Evolutionary conservation across 2,797 vertebrate genomes (phyloP).

Genomic region (Sebastolobus alascanus): DNA sequence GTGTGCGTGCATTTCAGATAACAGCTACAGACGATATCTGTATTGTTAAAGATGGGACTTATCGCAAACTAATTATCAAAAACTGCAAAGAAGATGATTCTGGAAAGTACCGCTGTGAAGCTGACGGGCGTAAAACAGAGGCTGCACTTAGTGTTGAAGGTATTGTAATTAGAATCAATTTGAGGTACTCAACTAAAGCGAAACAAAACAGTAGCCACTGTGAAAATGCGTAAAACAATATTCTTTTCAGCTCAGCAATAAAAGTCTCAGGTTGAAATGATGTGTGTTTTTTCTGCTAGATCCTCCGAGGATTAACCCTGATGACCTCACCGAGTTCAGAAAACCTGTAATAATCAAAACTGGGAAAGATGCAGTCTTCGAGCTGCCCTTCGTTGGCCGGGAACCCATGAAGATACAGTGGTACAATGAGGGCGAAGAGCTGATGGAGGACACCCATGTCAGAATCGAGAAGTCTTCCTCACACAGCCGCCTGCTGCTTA

Average conservation of each 20-base stretch:
- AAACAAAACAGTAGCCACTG: neutral
- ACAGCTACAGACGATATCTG: slow-evolving; percentile 79
- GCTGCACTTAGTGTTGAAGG: slow-evolving; percentile 87
- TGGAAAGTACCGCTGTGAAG: slow-evolving; percentile 90
- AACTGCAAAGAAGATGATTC: slow-evolving; percentile 85
- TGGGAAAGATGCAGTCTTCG: slow-evolving; percentile 86
- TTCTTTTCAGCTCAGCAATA: neutral
- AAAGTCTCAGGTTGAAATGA: neutral
- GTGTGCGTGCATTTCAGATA: slow-evolving; percentile 79
- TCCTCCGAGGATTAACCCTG: slow-evolving; percentile 86
- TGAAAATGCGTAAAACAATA: neutral
- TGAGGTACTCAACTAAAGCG: neutral
- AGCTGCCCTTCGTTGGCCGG: slow-evolving; percentile 86
- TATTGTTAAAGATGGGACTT: slow-evolving; percentile 85
- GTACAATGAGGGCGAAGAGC: slow-evolving; percentile 88
- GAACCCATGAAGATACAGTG: slow-evolving; percentile 89
- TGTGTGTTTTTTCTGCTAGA: slow-evolving; percentile 76
- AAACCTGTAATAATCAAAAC: slow-evolving; percentile 87
- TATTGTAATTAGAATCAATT: slow-evolving; percentile 45
- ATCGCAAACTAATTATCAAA: slow-evolving; percentile 85
- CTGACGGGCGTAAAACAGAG: slow-evolving; percentile 89
- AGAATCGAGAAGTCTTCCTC: slow-evolving; percentile 83
- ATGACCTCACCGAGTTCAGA: slow-evolving; percentile 83
- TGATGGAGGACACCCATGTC: slow-evolving; percentile 77
- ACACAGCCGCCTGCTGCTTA: slow-evolving; percentile 84